phyloP scores from a whole-genome alignment of 2,797 vertebrate species.

The Nannoperca obscura region DNA sequence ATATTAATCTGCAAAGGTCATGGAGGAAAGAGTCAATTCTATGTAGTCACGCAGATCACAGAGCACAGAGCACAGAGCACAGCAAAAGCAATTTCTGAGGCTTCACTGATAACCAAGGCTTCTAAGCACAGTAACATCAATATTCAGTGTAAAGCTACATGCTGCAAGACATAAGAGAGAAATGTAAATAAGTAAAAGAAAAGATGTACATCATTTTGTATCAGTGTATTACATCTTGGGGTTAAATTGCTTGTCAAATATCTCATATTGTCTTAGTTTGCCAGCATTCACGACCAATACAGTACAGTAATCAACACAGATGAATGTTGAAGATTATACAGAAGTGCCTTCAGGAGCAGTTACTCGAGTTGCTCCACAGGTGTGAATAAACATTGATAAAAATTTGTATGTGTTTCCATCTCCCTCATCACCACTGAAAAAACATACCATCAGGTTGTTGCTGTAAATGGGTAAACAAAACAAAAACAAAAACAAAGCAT shows the following conservation, averaged over 20 bases:
- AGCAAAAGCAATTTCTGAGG: background rate
- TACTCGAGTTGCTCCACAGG: background rate
- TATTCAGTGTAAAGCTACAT: background rate
- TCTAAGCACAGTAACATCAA: background rate
- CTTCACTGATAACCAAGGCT: constrained; percentile 12
- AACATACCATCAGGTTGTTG: background rate
- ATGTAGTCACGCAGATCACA: constrained; percentile 6
- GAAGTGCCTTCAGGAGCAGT: background rate
- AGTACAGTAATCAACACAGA: background rate
- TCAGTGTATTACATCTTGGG: background rate
- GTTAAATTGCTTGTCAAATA: background rate
- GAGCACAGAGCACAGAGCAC: constrained; percentile 22
- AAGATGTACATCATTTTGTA: background rate
- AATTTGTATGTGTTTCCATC: background rate
- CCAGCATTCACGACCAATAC: background rate
- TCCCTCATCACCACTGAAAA: background rate
- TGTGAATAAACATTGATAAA: background rate
- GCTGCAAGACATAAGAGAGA: background rate
- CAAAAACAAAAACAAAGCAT: background rate
- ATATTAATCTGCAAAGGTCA: constrained; percentile 50
- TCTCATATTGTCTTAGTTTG: background rate
- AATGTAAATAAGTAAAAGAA: background rate
- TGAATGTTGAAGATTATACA: background rate
- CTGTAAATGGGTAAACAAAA: background rate
- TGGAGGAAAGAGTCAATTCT: constrained; percentile 19